A percentile compares a stretch with the other conserved stretches of the same genome.
These are phyloP conservation scores for Piscicola geometra DNA, from an alignment of 2,888 invertebrate genomes.

Conservation along the genomic window DNA sequence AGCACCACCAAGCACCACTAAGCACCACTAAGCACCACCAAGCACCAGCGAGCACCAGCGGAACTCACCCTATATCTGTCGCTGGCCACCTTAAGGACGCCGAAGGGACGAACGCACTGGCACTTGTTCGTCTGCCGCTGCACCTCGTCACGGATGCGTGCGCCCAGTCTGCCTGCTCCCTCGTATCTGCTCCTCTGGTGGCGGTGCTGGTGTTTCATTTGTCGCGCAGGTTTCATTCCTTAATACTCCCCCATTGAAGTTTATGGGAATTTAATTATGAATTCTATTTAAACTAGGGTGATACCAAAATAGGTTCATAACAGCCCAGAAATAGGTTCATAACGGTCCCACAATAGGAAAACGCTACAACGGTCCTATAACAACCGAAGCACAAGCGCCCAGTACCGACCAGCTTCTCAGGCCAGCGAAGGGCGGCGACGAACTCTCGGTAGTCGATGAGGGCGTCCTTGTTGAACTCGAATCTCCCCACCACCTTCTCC, in stretches of 20 bases:
- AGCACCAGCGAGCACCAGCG: neutral
- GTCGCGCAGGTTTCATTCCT: too few species aligned
- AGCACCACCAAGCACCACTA: neutral
- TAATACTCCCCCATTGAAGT: too few species aligned
- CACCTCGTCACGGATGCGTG: constrained; percentile 97
- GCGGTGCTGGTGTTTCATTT: too few species aligned
- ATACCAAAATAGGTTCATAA: too few species aligned
- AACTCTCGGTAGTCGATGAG: constrained; percentile 98
- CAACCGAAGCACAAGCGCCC: neutral
- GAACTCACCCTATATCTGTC: constrained; percentile 95
- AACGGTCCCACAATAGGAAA: neutral
- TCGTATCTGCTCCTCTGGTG: constrained; percentile 27
- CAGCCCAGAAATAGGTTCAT: too few species aligned
- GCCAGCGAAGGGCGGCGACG: constrained; percentile 88
- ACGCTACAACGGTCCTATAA: neutral
- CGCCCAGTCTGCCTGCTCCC: constrained; percentile 51
- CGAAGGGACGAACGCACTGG: constrained; percentile 94
- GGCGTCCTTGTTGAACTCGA: constrained; percentile 89
- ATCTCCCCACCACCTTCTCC: constrained; percentile 95
- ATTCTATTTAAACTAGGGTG: too few species aligned
- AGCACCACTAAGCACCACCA: neutral
- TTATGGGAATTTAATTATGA: too few species aligned
- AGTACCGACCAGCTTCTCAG: constrained; percentile 63
- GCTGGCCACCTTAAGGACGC: constrained; percentile 98
- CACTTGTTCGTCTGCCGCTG: constrained; percentile 92